phyloP scores from a whole-genome alignment of 2,113 vertebrate genomes.

The Bos javanicus region DNA sequence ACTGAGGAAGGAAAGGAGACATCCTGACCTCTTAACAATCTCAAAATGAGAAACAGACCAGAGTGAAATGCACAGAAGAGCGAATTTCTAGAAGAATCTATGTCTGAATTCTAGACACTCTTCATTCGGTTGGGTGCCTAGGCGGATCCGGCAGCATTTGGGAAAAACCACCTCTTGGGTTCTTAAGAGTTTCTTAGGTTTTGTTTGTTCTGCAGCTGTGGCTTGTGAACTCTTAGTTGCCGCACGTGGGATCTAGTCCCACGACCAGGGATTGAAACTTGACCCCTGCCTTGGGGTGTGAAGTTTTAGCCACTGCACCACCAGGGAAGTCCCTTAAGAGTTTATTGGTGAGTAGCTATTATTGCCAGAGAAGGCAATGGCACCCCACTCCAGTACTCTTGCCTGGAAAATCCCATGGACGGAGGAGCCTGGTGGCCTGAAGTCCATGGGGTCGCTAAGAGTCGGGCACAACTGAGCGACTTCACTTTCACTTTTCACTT shows the following conservation, averaged over 20 bases:
- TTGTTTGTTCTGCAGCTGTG: no score
- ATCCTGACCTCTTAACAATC: background rate
- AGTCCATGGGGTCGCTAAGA: no score
- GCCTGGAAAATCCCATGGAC: no score
- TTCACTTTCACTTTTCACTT: no score
- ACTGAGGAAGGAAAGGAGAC: background rate
- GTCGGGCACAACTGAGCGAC: no score
- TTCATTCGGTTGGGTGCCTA: background rate
- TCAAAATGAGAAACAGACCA: background rate
- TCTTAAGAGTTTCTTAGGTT: no score
- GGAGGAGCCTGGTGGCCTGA: no score
- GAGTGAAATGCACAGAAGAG: background rate
- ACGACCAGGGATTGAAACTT: no score
- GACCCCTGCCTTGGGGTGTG: background rate
- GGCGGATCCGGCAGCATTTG: background rate
- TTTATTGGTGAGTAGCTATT: background rate
- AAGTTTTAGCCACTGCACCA: background rate
- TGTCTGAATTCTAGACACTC: background rate
- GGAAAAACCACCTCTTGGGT: background rate
- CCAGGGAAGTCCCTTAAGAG: background rate
- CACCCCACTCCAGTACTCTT: no score
- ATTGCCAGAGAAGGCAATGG: no score
- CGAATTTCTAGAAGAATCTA: background rate
- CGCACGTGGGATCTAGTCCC: no score
- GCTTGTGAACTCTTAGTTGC: no score